These are phyloP conservation scores for Agrochola macilenta DNA, from an alignment of 2,888 invertebrate genomes.

Conservation along the genomic window DNA sequence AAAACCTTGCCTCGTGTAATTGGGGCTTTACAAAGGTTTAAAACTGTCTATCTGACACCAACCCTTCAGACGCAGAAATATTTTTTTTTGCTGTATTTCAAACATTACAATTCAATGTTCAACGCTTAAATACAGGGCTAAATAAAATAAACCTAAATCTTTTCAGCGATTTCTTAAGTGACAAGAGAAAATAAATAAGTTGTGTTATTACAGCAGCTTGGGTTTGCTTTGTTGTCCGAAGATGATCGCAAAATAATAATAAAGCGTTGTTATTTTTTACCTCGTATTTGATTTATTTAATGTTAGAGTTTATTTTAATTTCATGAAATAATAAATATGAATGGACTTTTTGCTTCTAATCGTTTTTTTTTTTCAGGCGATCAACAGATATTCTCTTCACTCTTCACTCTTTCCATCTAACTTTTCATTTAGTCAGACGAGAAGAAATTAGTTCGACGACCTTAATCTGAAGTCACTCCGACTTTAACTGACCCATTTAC, in stretches of 20 bases:
- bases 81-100: conserved; percentile 14
- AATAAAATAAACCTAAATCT: conserved; percentile 51
- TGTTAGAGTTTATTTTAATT: not conserved
- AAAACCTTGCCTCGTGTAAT: not conserved
- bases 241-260: conserved; percentile 15
- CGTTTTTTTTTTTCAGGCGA: not conserved
- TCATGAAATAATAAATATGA: not conserved
- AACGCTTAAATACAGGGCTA: conserved; percentile 10
- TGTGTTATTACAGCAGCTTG: conserved; percentile 37
- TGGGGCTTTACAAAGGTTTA: not conserved
- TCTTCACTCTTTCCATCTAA: not conserved
- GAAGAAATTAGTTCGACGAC: conserved; percentile 7
- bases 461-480: conserved; percentile 21
- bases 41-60: not conserved
- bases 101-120: conserved; percentile 24
- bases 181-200: conserved; percentile 55
- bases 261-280: not conserved
- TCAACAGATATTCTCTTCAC: no score
- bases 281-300: conserved; percentile 8
- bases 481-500: conserved; percentile 39
- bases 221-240: conserved; percentile 42
- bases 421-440: not conserved
- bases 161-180: conserved; percentile 39
- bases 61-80: not conserved
- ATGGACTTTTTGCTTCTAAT: not conserved